These are phyloP conservation scores for Remorina albescens DNA, from an alignment of 2,797 vertebrate species.

Conservation along the genomic window DNA sequence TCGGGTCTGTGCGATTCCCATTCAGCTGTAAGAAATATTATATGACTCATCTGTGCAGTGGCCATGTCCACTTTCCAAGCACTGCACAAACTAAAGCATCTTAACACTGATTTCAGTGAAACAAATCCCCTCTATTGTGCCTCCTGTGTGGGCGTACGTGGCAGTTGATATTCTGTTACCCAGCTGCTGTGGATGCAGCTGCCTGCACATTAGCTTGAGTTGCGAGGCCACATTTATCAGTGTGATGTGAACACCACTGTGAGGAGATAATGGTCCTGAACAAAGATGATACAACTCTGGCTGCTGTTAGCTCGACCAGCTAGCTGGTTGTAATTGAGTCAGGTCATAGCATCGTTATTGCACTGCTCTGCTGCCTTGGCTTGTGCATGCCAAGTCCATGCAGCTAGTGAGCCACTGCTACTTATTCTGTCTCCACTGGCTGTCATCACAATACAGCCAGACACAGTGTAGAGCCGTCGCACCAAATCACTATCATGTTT, in stretches of 20 bases:
- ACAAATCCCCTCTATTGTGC: conserved; percentile 64
- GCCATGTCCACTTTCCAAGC: conserved; percentile 48
- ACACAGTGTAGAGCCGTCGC: conserved; percentile 60
- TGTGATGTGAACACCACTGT: conserved; percentile 48
- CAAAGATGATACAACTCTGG: conserved; percentile 59
- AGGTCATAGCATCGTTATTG: conserved; percentile 59
- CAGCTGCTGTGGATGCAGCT: conserved; percentile 70
- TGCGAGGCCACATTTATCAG: conserved; percentile 67
- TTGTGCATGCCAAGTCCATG: conserved; percentile 51
- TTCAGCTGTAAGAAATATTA: conserved; percentile 8
- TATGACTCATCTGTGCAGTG: conserved; percentile 12
- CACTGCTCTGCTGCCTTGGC: conserved; percentile 49
- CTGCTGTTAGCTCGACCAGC: conserved; percentile 50
- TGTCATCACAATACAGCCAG: conserved; percentile 59
- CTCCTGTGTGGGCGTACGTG: conserved; percentile 63
- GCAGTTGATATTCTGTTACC: conserved; percentile 61
- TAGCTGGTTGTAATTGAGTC: conserved; percentile 46
- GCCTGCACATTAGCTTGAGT: conserved; percentile 66
- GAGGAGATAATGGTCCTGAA: conserved; percentile 74
- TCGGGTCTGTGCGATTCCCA: conserved; percentile 31
- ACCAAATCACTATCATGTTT: conserved; percentile 66
- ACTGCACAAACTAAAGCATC: conserved; percentile 45
- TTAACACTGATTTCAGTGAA: conserved; percentile 60
- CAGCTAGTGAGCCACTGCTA: conserved; percentile 62
- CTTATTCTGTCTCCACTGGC: conserved; percentile 65